Evolutionary conservation across 2,113 vertebrate genomes (phyloP).

Genomic region (Corythoichthys intestinalis): DNA sequence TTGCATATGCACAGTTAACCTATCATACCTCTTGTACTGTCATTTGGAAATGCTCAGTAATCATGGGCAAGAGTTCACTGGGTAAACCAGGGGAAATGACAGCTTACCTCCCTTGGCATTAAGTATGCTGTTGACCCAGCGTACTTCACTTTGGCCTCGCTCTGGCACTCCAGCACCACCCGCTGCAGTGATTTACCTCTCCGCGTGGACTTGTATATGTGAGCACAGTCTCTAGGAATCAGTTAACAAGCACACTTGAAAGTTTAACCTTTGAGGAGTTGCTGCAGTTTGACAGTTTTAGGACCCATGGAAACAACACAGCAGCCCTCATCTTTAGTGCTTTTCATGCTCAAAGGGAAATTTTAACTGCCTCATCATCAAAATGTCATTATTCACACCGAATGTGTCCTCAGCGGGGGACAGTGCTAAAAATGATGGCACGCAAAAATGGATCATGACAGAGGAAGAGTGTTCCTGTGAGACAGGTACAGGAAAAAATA

Average conservation of each 20-base stretch:
- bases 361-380: conserved; percentile 21
- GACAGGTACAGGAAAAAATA: conserved; percentile 72
- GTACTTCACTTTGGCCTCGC: conserved; percentile 72
- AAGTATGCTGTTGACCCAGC: conserved; percentile 77
- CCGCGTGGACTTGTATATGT: conserved; percentile 31
- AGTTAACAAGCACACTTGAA: conserved; percentile 27
- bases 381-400: conserved; percentile 5
- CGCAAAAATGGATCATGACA: conserved; percentile 32
- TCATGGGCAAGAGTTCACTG: conserved; percentile 87
- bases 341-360: conserved; percentile 14
- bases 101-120: conserved; percentile 77
- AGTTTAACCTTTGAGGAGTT: conserved; percentile 25
- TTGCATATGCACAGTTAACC: conserved; percentile 15
- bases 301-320: conserved; percentile 19
- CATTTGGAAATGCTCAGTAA: conserved; percentile 80
- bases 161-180: conserved; percentile 30
- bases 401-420: conserved; percentile 16
- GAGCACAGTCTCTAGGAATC: conserved; percentile 30
- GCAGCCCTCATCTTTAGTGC: conserved; percentile 12
- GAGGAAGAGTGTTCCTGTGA: conserved; percentile 65
- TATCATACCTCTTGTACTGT: conserved; percentile 51
- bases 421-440: conserved; percentile 58
- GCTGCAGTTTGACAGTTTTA: conserved; percentile 26
- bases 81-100: conserved; percentile 84
- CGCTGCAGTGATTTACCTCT: conserved; percentile 75